phyloP scores from a whole-genome alignment of 2,113 vertebrate species.

The Bos javanicus region DNA sequence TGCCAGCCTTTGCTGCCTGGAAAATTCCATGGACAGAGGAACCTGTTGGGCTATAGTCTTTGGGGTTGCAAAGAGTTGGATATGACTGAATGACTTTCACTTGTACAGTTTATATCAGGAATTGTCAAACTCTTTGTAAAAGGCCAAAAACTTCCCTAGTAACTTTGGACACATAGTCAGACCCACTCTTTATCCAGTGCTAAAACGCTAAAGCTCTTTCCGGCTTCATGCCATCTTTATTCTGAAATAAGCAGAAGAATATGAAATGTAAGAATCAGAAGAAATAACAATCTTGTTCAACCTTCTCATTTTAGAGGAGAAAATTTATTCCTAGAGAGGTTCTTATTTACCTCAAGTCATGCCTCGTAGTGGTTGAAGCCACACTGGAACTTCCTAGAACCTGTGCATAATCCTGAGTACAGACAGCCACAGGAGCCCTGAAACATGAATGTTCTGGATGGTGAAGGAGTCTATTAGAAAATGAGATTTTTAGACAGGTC shows the following conservation, averaged over 20 bases:
- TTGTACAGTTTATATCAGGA: background rate
- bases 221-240: background rate
- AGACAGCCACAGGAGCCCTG: background rate
- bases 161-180: background rate
- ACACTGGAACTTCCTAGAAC: background rate
- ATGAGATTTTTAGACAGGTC: background rate
- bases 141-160: background rate
- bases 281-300: background rate
- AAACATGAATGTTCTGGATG: background rate
- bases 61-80: background rate
- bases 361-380: background rate
- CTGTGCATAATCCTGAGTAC: background rate
- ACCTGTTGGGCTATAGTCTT: background rate
- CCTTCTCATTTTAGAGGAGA: background rate
- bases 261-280: background rate
- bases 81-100: background rate
- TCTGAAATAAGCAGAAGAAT: conserved; percentile 8
- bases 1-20: background rate
- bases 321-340: background rate
- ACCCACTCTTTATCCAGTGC: background rate
- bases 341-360: background rate
- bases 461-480: background rate
- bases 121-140: background rate
- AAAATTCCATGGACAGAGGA: background rate
- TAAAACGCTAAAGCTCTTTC: background rate